Evolutionary conservation across 2,797 vertebrate species (phyloP).

Genomic region (Botia kubotai): DNA sequence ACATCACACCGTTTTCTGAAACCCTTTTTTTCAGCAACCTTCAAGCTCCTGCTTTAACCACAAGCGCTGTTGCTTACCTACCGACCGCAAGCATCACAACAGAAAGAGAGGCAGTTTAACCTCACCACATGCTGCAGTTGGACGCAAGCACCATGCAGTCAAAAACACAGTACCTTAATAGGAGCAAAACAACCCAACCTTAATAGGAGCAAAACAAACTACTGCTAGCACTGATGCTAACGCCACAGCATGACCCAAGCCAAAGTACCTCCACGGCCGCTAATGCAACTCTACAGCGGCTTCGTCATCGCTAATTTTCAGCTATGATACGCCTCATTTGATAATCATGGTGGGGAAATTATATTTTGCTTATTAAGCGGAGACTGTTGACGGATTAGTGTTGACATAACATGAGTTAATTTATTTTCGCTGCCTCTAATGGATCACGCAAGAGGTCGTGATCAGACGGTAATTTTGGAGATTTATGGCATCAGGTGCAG

Average conservation of each 20-base stretch:
- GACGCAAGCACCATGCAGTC: constrained; percentile 60
- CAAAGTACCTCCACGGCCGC: constrained; percentile 17
- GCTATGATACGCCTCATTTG: constrained; percentile 64
- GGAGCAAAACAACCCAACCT: constrained; percentile 29
- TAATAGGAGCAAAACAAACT: constrained; percentile 30
- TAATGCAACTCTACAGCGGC: constrained; percentile 17
- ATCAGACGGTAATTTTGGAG: constrained; percentile 77
- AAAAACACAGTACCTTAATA: constrained; percentile 49
- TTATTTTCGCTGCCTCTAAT: constrained; percentile 78
- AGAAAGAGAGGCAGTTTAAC: constrained; percentile 66
- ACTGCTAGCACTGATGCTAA: constrained; percentile 34
- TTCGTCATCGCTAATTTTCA: constrained; percentile 37
- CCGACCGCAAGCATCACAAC: constrained; percentile 66
- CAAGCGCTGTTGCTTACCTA: constrained; percentile 47
- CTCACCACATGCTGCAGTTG: constrained; percentile 55
- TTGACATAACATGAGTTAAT: constrained; percentile 78
- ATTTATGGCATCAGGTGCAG: constrained; percentile 73
- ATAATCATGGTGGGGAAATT: constrained; percentile 73
- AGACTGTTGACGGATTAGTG: constrained; percentile 69
- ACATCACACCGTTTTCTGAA: constrained; percentile 40
- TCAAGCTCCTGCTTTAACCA: constrained; percentile 37
- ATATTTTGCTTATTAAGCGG: constrained; percentile 74
- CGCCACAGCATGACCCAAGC: constrained; percentile 9
- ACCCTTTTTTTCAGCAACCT: constrained; percentile 46
- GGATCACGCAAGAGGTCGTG: constrained; percentile 73